Evolutionary conservation across 2,888 invertebrate species (phyloP).

Genomic region (Drosophila dives): DNA sequence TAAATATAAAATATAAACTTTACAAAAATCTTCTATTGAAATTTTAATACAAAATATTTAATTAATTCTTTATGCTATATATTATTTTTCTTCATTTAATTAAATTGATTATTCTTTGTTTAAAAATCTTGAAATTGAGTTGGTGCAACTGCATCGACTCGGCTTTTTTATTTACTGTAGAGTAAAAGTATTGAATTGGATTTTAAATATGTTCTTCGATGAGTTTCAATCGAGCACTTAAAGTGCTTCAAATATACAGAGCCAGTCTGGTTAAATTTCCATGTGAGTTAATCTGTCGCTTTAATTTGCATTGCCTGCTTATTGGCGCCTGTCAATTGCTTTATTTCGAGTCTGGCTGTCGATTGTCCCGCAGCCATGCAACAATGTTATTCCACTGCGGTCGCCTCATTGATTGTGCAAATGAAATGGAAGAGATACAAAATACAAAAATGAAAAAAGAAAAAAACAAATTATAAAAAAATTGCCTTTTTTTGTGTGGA

Average conservation of each 20-base stretch:
- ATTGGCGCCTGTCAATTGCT: conserved; percentile 44
- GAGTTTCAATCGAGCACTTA: conserved; percentile 2
- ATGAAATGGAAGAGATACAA: conserved; percentile 38
- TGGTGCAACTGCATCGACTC: background rate
- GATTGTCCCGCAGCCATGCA: conserved; percentile 15
- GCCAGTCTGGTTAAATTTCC: conserved; percentile 16
- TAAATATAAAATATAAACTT: background rate
- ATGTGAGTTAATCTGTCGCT: conserved; percentile 47
- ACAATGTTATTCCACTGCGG: conserved; percentile 58
- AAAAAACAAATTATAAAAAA: conserved; percentile 20
- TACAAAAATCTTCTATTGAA: background rate
- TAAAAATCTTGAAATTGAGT: no score
- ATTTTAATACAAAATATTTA: background rate
- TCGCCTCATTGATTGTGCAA: conserved; percentile 62
- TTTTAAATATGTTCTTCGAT: background rate
- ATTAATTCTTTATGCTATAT: background rate
- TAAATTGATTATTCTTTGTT: no score
- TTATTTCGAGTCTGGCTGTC: conserved; percentile 28
- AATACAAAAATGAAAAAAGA: conserved; percentile 21
- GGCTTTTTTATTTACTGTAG: background rate
- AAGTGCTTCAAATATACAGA: background rate
- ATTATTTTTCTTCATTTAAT: background rate
- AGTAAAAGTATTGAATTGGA: background rate
- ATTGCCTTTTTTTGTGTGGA: conserved; percentile 12
- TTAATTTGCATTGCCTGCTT: conserved; percentile 49